Percentiles rank a stretch among this genome's conserved stretches.
Conservation (phyloP, 2,888 invertebrate species). For the Gonocerus acuteangulatus region DNA sequence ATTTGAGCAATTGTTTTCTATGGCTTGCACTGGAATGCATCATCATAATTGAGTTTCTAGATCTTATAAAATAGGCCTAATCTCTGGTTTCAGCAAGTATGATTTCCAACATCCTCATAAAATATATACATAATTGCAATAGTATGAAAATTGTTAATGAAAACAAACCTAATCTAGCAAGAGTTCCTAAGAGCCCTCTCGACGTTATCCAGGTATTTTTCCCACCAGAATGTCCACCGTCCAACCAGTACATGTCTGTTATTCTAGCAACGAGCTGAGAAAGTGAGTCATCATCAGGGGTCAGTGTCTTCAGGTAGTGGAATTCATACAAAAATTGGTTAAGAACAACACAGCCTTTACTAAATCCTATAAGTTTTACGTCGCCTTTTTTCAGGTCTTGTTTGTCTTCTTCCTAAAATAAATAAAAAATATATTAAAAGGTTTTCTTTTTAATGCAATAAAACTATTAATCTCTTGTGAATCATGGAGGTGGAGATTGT, state of each 20-base stretch:
- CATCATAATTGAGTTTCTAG: no score
- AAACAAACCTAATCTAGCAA: slow-evolving; percentile 67
- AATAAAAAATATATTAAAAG: no score
- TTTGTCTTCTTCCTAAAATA: slow-evolving; percentile 27
- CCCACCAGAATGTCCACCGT: slow-evolving; percentile 84
- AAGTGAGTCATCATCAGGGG: slow-evolving; percentile 56
- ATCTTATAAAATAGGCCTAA: no score
- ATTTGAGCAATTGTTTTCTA: no score
- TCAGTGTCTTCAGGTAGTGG: slow-evolving; percentile 61
- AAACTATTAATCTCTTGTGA: no score
- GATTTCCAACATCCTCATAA: no score
- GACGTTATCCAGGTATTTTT: slow-evolving; percentile 84
- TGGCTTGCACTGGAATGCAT: no score
- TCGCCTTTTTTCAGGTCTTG: slow-evolving; percentile 50
- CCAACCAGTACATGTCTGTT: slow-evolving; percentile 77
- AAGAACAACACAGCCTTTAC: slow-evolving; percentile 87
- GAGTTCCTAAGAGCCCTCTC: slow-evolving; percentile 60
- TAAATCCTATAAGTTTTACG: slow-evolving; percentile 70
- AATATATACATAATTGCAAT: no score
- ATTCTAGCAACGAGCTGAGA: slow-evolving; percentile 59
- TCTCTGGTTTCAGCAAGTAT: no score
- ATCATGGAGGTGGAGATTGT: no score
- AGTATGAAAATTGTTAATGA: no score
- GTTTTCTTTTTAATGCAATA: no score
- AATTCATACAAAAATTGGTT: slow-evolving; percentile 86